A percentile compares a stretch with the other conserved stretches of the same genome.
Evolutionary conservation across 2,113 vertebrate species (phyloP).

Genomic region (Lasiurus cinereus): DNA sequence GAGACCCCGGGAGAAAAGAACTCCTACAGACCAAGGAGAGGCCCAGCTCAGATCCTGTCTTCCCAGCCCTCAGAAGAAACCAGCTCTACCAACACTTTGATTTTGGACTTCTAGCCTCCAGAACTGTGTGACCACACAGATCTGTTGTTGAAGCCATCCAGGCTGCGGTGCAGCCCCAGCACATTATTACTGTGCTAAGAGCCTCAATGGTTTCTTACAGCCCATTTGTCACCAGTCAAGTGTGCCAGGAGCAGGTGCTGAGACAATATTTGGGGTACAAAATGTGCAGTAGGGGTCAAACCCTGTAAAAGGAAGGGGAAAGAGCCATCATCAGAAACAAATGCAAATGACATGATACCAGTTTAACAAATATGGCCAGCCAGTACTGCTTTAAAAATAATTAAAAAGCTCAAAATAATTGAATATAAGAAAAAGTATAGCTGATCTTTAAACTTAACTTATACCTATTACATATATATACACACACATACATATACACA

Average conservation of each 20-base stretch:
- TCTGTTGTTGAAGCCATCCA: neutral
- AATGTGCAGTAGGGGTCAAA: neutral
- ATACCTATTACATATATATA: neutral
- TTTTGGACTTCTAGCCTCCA: neutral
- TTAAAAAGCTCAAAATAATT: slow-evolving; percentile 25
- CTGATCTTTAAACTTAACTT: neutral
- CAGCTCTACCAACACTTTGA: neutral
- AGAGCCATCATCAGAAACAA: slow-evolving; percentile 24
- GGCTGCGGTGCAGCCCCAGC: neutral
- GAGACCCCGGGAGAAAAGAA: neutral
- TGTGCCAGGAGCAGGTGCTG: neutral
- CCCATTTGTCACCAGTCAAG: neutral
- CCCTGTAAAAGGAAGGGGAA: neutral
- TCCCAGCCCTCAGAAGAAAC: neutral
- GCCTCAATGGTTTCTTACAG: neutral
- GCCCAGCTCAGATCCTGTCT: neutral
- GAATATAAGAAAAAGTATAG: slow-evolving; percentile 10
- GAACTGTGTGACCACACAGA: neutral
- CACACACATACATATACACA: no score
- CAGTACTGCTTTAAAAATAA: neutral
- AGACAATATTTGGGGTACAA: neutral
- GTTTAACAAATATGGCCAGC: neutral
- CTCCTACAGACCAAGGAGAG: neutral
- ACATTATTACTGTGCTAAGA: rapidly evolving
- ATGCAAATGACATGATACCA: neutral